Base-by-base conservation (phyloP, 2,888 invertebrate genomes). In the Thymelicus lineola region DNA sequence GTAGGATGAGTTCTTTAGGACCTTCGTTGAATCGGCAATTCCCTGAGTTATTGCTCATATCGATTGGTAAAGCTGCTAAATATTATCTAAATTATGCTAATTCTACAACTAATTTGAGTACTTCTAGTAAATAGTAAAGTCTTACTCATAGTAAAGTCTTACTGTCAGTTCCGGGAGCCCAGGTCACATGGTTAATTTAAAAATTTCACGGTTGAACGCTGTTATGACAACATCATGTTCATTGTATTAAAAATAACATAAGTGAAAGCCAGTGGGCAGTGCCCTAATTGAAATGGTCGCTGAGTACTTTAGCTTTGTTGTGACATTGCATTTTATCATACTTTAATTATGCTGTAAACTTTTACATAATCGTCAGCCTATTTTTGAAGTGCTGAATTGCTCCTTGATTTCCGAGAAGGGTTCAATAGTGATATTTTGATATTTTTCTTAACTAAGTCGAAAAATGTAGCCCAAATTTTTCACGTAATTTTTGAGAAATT, bases 121-220 rank as follows among this genome's bases (percentile, higher is more conserved):
- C n/a, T n/a, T n/a, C n/a, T n/a, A n/a, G n/a, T n/a, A n/a, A n/a
- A n/a, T n/a, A n/a, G n/a, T n/a, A n/a, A n/a, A n/a, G n/a, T n/a
- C n/a, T n/a, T n/a, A n/a, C n/a, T n/a, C n/a, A n/a, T n/a, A 28
- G 28, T 28, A 5, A 28, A 28, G 5, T 28, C 6, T 46, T 46
- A 46, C 48, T 9, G 4, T 50, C 17, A 50, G 50, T 15, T 50
- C 50, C 50, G 50, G 50, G 15, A 46, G 14, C 12, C 12, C 46
- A 2, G 17, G 15, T 15, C 7, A 50, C 50, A 50, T 50, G 50
- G 4, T 50, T 50, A 17, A 17, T 42, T 50, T 50, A 17, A 50
- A 50, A 50, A 50, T 50, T 50, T 50, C 50, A 50, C 50, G 50
- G 50, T 50, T 50, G 50, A 50, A 50, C 50, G 50, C 15, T 7